phyloP scores from a whole-genome alignment of 30 jellyfish, hydroid and myxozoan species.

The Phacellophora camtschatica region DNA sequence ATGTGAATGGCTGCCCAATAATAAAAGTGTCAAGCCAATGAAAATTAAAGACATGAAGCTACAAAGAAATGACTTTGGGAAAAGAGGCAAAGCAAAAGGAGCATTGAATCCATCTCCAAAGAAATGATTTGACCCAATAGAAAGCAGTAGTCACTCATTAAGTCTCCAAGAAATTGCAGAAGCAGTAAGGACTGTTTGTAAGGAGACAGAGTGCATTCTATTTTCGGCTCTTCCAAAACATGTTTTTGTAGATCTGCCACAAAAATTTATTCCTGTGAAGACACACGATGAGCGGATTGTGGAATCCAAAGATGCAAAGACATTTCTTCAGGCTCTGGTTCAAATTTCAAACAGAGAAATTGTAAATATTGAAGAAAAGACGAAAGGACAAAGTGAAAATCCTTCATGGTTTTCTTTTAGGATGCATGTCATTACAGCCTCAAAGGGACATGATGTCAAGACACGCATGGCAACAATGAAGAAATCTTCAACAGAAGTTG shows the following conservation, averaged over 20 bases:
- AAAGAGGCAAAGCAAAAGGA: not conserved
- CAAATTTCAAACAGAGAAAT: not conserved
- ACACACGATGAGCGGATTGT: not conserved
- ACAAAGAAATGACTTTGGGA: not conserved
- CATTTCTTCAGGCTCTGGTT: not conserved
- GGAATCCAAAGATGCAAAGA: not conserved
- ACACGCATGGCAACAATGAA: not conserved
- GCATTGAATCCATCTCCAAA: slow-evolving; percentile 5
- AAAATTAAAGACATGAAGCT: slow-evolving; percentile 2
- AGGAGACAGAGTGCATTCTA: slow-evolving; percentile 11
- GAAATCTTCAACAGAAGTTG: not conserved
- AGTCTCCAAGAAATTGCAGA: not conserved
- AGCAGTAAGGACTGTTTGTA: not conserved
- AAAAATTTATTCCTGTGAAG: not conserved
- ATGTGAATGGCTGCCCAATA: slow-evolving; percentile 37
- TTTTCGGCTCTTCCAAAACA: slow-evolving; percentile 24
- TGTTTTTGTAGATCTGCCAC: not conserved
- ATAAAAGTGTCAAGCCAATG: not conserved
- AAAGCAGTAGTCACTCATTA: not conserved
- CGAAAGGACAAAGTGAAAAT: not conserved
- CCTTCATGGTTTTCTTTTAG: not conserved
- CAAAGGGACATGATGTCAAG: not conserved
- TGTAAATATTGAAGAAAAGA: not conserved
- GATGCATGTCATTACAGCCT: not conserved
- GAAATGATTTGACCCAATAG: not conserved